Evolutionary conservation across 1,140 invertebrate species (phyloP).

Genomic region (Charaxes varanes): DNA sequence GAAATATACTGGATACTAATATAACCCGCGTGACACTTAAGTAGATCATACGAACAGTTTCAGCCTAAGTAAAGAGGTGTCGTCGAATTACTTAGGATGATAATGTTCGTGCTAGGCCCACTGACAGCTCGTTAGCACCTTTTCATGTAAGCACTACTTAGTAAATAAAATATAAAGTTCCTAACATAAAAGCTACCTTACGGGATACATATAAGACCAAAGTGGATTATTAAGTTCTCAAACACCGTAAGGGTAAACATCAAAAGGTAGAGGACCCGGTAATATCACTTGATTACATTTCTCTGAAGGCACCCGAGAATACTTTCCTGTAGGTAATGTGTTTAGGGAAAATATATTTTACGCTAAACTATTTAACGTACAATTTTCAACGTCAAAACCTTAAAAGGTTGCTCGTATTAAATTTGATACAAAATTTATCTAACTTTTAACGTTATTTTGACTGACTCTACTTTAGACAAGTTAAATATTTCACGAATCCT

Average conservation of each 20-base stretch:
- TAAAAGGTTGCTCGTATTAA: background rate
- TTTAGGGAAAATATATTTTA: slow-evolving; percentile 14
- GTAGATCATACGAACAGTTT: too few species aligned
- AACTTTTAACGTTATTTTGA: too few species aligned
- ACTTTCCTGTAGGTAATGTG: slow-evolving; percentile 6
- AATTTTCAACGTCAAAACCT: background rate
- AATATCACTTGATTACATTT: slow-evolving; percentile 31
- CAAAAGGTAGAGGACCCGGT: slow-evolving; percentile 24
- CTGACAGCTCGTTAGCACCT: too few species aligned
- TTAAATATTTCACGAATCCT: too few species aligned
- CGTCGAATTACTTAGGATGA: too few species aligned
- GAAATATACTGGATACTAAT: too few species aligned
- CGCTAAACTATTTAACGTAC: slow-evolving; percentile 6
- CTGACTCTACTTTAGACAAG: too few species aligned
- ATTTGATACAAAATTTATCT: background rate
- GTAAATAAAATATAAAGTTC: background rate
- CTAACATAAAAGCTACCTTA: slow-evolving; percentile 1
- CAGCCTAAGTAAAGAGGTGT: too few species aligned
- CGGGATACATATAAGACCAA: slow-evolving; percentile 3
- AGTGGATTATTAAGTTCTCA: slow-evolving; percentile 15
- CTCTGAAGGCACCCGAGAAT: slow-evolving; percentile 20
- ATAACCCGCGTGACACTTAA: too few species aligned
- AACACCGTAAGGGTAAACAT: slow-evolving; percentile 20
- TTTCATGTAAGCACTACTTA: too few species aligned
- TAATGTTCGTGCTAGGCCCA: too few species aligned